Conservation (phyloP, 2,888 invertebrate genomes). For the Anorthoa munda region DNA sequence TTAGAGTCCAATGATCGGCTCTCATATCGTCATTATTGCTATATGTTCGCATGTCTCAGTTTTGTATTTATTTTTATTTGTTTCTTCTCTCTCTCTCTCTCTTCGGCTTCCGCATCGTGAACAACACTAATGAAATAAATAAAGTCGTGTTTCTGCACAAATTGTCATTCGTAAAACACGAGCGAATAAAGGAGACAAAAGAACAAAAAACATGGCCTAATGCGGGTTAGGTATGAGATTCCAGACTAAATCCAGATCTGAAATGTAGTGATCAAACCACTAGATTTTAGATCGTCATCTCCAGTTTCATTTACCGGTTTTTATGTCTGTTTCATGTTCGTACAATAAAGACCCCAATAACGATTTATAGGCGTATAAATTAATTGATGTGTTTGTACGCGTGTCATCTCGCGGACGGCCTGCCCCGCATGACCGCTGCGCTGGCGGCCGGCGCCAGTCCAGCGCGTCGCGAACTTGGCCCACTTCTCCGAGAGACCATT, state of each 20-base stretch:
- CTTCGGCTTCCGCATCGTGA: conserved; percentile 26
- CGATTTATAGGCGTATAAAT: conserved; percentile 16
- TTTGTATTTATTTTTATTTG: background rate
- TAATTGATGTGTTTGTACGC: conserved; percentile 33
- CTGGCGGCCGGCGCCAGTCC: conserved; percentile 69
- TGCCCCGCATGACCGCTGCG: conserved; percentile 75
- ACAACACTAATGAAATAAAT: background rate
- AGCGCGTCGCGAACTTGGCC: conserved; percentile 87
- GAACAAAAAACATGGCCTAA: background rate
- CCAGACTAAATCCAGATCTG: background rate
- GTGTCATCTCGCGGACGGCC: conserved; percentile 44
- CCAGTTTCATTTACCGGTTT: background rate
- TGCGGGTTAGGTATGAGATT: background rate
- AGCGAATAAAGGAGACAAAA: background rate
- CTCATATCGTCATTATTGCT: background rate
- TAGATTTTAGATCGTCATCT: too few relatives aligned
- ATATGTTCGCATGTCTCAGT: background rate
- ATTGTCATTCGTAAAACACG: background rate
- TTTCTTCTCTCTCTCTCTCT: too few relatives aligned
- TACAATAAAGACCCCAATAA: conserved; percentile 42
- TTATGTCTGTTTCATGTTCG: background rate
- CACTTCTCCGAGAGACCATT: conserved; percentile 85
- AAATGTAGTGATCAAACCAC: background rate
- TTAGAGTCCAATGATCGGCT: conserved; percentile 4
- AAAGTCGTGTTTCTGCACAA: conserved; percentile 2